These are phyloP conservation scores for Drosophila robusta DNA, from an alignment of 2,888 invertebrate genomes.

Conservation along the genomic window DNA sequence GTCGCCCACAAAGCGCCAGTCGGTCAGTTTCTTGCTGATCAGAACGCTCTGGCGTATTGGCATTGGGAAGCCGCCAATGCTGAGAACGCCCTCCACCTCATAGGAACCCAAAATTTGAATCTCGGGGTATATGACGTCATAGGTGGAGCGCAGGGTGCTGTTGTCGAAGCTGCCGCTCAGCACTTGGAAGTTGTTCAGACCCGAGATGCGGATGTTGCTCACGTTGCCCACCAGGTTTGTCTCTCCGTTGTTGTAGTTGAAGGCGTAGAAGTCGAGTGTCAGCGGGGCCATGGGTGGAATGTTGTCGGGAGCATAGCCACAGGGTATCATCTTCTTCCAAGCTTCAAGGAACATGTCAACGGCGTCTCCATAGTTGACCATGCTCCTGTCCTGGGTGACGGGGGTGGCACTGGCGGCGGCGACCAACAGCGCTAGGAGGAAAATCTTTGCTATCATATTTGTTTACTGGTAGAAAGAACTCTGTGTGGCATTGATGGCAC, in stretches of 20 bases:
- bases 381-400: slow-evolving; percentile 14
- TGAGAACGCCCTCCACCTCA: slow-evolving; percentile 46
- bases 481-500: background rate
- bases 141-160: slow-evolving; percentile 49
- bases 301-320: slow-evolving; percentile 60
- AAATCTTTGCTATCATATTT: slow-evolving; percentile 1
- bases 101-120: slow-evolving; percentile 64
- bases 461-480: background rate
- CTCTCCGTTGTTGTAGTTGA: slow-evolving; percentile 30
- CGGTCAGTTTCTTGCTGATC: slow-evolving; percentile 57
- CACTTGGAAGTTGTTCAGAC: slow-evolving; percentile 60
- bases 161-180: slow-evolving; percentile 54
- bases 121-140: slow-evolving; percentile 63
- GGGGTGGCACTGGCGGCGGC: slow-evolving; percentile 8
- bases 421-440: background rate
- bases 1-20: slow-evolving; percentile 61
- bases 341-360: slow-evolving; percentile 48
- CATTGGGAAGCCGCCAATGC: slow-evolving; percentile 44
- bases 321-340: slow-evolving; percentile 69
- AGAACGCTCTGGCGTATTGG: slow-evolving; percentile 48
- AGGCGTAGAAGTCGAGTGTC: slow-evolving; percentile 28
- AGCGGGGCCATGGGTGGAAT: slow-evolving; percentile 71
- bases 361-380: slow-evolving; percentile 53
- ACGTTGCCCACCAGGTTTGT: slow-evolving; percentile 59
- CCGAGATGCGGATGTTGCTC: slow-evolving; percentile 66